These are phyloP conservation scores for Bubo scandiacus DNA, from an alignment of 2,113 vertebrate species.

Conservation along the genomic window DNA sequence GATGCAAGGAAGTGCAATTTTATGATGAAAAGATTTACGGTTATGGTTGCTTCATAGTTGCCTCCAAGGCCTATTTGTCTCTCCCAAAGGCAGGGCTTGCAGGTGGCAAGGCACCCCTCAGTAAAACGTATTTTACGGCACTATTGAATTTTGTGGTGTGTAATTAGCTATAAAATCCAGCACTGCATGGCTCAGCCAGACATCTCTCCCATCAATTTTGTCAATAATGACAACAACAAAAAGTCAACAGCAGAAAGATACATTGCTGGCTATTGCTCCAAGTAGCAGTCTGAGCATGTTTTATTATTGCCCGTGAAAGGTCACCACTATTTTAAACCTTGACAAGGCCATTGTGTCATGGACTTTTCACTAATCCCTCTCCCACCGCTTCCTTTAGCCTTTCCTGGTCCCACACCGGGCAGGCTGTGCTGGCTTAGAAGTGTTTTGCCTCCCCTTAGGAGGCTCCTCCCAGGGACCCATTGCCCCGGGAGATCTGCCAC, in stretches of 20 bases:
- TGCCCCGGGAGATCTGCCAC: not conserved
- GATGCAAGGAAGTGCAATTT: not conserved
- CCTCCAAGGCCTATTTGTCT: constrained; percentile 53
- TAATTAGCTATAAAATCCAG: constrained; percentile 69
- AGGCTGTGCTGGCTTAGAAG: not conserved
- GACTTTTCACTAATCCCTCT: not conserved
- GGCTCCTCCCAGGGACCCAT: accelerated
- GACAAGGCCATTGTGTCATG: not conserved
- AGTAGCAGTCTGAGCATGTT: not conserved
- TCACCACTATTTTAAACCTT: not conserved
- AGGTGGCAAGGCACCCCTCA: constrained; percentile 14
- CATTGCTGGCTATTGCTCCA: not conserved
- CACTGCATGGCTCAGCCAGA: constrained; percentile 2
- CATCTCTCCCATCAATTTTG: constrained; percentile 26
- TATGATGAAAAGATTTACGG: constrained; percentile 44
- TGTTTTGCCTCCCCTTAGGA: not conserved
- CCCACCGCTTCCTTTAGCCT: not conserved
- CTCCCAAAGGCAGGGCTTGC: constrained; percentile 10
- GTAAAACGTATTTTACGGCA: constrained; percentile 52
- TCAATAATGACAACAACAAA: constrained; percentile 38
- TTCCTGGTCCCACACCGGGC: not conserved
- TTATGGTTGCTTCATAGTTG: constrained; percentile 15
- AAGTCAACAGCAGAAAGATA: constrained; percentile 27
- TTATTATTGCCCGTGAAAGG: not conserved
- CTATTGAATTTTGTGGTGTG: constrained; percentile 50